Evolutionary conservation across 2,113 vertebrate species (phyloP), one percentile per base, ranked within the genome.

Genomic region (Sprattus sprattus): DNA sequence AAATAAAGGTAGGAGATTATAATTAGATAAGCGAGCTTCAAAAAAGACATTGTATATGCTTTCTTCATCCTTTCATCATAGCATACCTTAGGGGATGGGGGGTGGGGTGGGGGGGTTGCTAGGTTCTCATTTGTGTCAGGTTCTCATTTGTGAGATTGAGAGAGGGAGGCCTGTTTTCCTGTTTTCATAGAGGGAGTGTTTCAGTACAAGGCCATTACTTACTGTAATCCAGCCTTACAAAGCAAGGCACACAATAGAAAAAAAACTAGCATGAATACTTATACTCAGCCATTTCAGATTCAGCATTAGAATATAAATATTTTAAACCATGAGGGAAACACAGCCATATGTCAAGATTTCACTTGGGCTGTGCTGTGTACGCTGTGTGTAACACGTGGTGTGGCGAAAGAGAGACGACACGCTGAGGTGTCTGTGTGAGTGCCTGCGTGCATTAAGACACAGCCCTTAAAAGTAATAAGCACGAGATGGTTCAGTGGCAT

Each of bases 1-100:
- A 44, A 78, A 44, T 78, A 78, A 78, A 78, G 71, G 71, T 32
- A 78, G 25, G 16, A 78, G 71, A 78, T 78, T 78, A 78, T 78
- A 78, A 78, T 71, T 78, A 78, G 71, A 78, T 78, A 78, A 39
- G 25, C 71, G 39, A 32, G 71, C 25, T 15, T 78, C 28, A 15
- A 15, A 32, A 16, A 78, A 78, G 28, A n/a, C 64, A 8, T 32
- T 32, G 10, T 78, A 78, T 32, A 78, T 32, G 11, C 39, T 78
- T 60, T 60, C 18, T 16, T 54, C 54, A 22, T 49, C 47, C 47
- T 60, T 60, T 22, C 18, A 22, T 60, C 18, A 20, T 22, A 60
- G 54, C 18, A 22, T 60, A 22, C 18, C 18, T 60, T 22, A 18
- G 52, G 52, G 52, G 47, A 11, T n/a, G n/a, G 47, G 47, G 47